Evolutionary conservation across 2,888 invertebrate genomes (phyloP).

Genomic region (Chydorus sphaericus): DNA sequence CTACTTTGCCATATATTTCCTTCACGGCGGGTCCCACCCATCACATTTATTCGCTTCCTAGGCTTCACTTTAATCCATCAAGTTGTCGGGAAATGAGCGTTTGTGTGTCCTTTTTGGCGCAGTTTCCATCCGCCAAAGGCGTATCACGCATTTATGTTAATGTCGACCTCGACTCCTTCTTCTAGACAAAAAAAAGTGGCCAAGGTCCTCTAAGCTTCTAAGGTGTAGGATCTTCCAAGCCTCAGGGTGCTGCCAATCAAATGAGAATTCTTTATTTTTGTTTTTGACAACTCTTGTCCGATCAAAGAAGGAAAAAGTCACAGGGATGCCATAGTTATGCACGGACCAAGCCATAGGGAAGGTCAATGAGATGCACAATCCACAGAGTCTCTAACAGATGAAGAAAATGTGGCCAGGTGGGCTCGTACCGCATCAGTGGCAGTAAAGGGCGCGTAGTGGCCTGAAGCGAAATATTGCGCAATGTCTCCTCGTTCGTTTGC

Average conservation of each 20-base stretch:
- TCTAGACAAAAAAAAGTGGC: background rate
- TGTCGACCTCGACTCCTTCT: background rate
- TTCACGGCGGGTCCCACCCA: background rate
- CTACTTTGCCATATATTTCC: background rate
- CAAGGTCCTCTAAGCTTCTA: background rate
- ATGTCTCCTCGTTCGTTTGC: too few relatives aligned
- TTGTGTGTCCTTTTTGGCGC: background rate
- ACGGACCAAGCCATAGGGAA: conserved; percentile 16
- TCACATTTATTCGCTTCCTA: background rate
- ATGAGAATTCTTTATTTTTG: conserved; percentile 14
- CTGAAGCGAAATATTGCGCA: too few relatives aligned
- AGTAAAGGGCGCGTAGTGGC: too few relatives aligned
- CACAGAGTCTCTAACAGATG: too few relatives aligned
- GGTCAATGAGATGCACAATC: conserved; percentile 13
- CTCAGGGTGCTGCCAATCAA: background rate
- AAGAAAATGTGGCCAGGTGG: too few relatives aligned
- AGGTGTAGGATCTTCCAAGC: background rate
- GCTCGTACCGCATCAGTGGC: too few relatives aligned
- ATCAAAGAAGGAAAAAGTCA: conserved; percentile 11
- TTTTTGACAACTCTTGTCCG: conserved; percentile 14
- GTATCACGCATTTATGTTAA: background rate
- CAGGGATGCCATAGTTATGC: too few relatives aligned
- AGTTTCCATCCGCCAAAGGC: too few relatives aligned
- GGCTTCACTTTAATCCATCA: background rate
- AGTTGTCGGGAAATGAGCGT: background rate